phyloP scores from a whole-genome alignment of 2,113 vertebrate species.

The Thamnophis sirtalis region DNA sequence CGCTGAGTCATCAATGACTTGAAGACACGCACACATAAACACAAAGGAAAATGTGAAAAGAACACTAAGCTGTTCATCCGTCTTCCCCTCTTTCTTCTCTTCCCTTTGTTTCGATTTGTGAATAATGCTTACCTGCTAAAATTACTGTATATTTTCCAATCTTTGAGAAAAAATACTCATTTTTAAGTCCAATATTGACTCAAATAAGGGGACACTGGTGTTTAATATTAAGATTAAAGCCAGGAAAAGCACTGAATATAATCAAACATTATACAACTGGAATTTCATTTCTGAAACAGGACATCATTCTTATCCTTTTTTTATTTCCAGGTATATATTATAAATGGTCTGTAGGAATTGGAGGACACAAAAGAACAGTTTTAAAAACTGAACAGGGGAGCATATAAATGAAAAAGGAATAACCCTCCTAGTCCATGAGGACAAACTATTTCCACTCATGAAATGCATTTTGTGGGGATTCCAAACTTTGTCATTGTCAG shows the following conservation, averaged over 20 bases:
- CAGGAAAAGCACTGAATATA: neutral
- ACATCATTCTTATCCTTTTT: neutral
- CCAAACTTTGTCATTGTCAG: neutral
- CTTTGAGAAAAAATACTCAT: neutral
- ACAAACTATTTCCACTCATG: neutral
- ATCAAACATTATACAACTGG: neutral
- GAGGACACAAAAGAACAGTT: neutral
- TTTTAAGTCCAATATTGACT: neutral
- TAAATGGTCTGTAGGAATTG: neutral
- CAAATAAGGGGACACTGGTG: neutral
- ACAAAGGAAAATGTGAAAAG: neutral
- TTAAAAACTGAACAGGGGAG: neutral
- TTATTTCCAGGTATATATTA: neutral
- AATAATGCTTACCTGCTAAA: neutral
- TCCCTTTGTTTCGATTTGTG: neutral
- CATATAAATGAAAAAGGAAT: neutral
- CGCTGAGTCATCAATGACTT: neutral
- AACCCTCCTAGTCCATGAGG: neutral
- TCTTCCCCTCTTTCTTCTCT: neutral
- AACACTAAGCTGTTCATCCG: too few relatives aligned
- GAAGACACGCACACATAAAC: neutral
- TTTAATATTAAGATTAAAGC: neutral
- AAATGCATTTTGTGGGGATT: neutral
- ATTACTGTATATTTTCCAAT: neutral
- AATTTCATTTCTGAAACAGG: neutral